phyloP scores from a whole-genome alignment of 1,140 invertebrate genomes.

The Lepidurus arcticus region DNA sequence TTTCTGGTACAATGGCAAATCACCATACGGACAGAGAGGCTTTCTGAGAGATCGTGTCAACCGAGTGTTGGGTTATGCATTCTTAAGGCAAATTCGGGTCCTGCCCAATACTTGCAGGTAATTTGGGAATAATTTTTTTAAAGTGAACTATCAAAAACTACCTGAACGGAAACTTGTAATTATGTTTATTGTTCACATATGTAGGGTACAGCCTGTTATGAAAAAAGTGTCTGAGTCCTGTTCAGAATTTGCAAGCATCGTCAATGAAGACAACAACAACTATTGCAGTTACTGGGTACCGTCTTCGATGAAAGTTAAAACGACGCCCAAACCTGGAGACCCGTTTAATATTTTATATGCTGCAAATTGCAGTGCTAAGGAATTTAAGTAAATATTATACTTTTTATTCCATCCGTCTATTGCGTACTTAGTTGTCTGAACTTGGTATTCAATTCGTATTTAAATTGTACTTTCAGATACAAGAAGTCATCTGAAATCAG shows the following conservation, averaged over 20 bases:
- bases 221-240: conserved; percentile 36
- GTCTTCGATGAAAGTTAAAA: background rate
- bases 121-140: conserved; percentile 27
- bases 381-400: conserved; percentile 10
- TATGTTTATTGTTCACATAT: conserved; percentile 10
- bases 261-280: conserved; percentile 40
- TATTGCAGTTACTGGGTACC: conserved; percentile 35
- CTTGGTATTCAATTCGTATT: background rate
- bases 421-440: background rate
- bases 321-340: background rate
- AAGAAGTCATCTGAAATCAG: conserved; percentile 42
- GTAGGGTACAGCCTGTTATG: conserved; percentile 37
- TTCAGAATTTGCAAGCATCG: conserved; percentile 37
- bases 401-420: background rate
- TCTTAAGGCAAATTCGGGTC: conserved; percentile 49
- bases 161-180: background rate
- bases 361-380: conserved; percentile 23
- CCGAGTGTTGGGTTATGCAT: conserved; percentile 52
- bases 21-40: conserved; percentile 46
- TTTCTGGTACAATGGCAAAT: conserved; percentile 50
- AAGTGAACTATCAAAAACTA: background rate
- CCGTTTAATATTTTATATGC: background rate
- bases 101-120: conserved; percentile 37
- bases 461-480: background rate
- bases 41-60: conserved; percentile 51